phyloP scores from a whole-genome alignment of 2,797 vertebrate genomes.

The Microctenopoma lineatum region DNA sequence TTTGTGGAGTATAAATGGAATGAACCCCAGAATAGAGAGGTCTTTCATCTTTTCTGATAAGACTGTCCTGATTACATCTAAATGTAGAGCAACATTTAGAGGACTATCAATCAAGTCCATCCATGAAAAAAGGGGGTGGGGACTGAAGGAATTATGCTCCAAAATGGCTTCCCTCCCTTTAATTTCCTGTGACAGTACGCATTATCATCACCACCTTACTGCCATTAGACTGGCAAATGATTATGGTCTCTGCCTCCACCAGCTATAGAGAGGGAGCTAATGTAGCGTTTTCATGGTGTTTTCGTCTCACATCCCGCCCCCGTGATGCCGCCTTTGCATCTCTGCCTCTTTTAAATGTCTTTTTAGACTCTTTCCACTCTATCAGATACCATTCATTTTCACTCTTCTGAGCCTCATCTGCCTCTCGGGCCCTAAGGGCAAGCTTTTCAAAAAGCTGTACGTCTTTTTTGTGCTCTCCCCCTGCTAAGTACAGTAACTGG shows the following conservation, averaged over 20 bases:
- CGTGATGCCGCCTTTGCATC: conserved; percentile 66
- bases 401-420: conserved; percentile 70
- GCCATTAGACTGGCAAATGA: conserved; percentile 79
- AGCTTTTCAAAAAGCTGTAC: conserved; percentile 70
- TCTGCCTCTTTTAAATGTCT: conserved; percentile 68
- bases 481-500: conserved; percentile 71
- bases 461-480: conserved; percentile 57
- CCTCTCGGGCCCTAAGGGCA: conserved; percentile 62
- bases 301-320: conserved; percentile 58
- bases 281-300: conserved; percentile 70
- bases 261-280: conserved; percentile 67
- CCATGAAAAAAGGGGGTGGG: conserved; percentile 61
- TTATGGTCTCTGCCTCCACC: conserved; percentile 61
- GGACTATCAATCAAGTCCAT: conserved; percentile 83
- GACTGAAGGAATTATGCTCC: conserved; percentile 71
- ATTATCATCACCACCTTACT: conserved; percentile 76
- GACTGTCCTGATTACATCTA: conserved; percentile 87
- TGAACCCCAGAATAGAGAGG: conserved; percentile 85
- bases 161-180: conserved; percentile 77
- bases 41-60: conserved; percentile 87
- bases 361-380: conserved; percentile 78
- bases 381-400: conserved; percentile 79
- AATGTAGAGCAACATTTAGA: conserved; percentile 87
- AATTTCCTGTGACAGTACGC: conserved; percentile 79
- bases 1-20: conserved; percentile 81